phyloP scores from a whole-genome alignment of 1,140 invertebrate species.

The Drosophila gunungcola region DNA sequence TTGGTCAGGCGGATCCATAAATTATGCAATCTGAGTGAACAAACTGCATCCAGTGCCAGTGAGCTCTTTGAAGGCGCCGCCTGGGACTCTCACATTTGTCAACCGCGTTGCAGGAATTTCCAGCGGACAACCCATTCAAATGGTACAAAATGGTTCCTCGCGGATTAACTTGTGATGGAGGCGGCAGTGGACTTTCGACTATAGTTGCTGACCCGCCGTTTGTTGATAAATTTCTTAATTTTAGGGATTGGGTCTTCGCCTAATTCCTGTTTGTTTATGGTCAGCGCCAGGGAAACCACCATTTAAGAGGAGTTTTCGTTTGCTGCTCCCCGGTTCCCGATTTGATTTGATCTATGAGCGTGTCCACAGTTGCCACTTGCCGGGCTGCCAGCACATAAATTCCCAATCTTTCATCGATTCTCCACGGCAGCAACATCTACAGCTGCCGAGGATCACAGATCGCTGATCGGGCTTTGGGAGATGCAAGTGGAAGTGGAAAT shows the following conservation, averaged over 20 bases:
- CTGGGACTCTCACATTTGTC: constrained; percentile 72
- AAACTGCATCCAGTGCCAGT: neutral
- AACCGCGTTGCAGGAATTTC: constrained; percentile 54
- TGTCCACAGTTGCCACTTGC: constrained; percentile 64
- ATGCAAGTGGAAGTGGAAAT: constrained; percentile 23
- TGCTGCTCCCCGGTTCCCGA: constrained; percentile 17
- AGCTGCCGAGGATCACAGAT: constrained; percentile 16
- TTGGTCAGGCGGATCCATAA: constrained; percentile 63
- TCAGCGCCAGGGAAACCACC: constrained; percentile 8
- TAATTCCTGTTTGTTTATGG: constrained; percentile 39
- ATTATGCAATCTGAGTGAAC: constrained; percentile 65
- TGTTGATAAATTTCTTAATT: constrained; percentile 46
- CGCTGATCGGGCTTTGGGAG: constrained; percentile 10
- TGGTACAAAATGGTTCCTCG: constrained; percentile 10
- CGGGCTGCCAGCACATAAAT: constrained; percentile 65
- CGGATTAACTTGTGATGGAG: constrained; percentile 44
- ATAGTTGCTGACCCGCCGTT: constrained; percentile 4
- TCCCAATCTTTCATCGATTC: constrained; percentile 49
- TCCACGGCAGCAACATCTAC: constrained; percentile 13
- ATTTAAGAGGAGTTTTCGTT: neutral
- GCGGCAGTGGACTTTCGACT: neutral
- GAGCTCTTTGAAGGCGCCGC: constrained; percentile 69
- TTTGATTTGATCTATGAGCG: constrained; percentile 53
- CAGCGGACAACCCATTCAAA: constrained; percentile 34
- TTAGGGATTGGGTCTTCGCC: constrained; percentile 37